Base-by-base conservation (phyloP, 2,888 invertebrate genomes). In the Ormyrus pomaceus region DNA sequence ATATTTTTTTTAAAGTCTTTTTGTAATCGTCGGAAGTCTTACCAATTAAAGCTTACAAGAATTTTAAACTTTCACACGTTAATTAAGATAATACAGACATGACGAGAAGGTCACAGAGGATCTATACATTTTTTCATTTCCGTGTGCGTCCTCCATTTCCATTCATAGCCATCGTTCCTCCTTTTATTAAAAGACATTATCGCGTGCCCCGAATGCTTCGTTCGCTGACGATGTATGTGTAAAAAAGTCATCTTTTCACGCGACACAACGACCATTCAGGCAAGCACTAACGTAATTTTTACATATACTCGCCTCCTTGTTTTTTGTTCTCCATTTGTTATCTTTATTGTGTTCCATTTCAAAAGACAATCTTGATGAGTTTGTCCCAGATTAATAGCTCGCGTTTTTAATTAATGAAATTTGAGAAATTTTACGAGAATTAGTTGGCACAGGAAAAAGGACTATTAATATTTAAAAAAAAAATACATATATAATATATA, bases 201-300 rank as follows among this genome's bases (percentile, higher is more conserved):
- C 34, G 34, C 34, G 34, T 34, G 34, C 34, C 34, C 4, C 34
- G 34, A 34, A 34, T 34, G 34, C 34, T 34, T 34, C 34, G 34
- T 34, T 34, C 34, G 34, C 34, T 34, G 34, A 34, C 34, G 34
- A 34, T 34, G 10, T 51, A 0, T 59, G 50, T 19, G 7, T 51
- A 55, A 13, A 62, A 61, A 61, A 53, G n/a, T 51, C 56, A 51
- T 48, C 48, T 55, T 56, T 61, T 46, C 8, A 19, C 46, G 11
- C 48, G 61, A 65, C 45, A 69, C 74, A 70, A 74, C 74, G 74
- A 64, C 55, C n/a, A 62, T 62, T 73, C 61, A 46, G 61, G 46
- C 56, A 46, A 58, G 50, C 69, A 58, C 69, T 79, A 56, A 74
- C 46, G 53, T 61, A 74, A 64, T 79, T 72, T 68, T 51, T 74